phyloP scores from a whole-genome alignment of 2,113 vertebrate species.

The Triplophysa tibetana region DNA sequence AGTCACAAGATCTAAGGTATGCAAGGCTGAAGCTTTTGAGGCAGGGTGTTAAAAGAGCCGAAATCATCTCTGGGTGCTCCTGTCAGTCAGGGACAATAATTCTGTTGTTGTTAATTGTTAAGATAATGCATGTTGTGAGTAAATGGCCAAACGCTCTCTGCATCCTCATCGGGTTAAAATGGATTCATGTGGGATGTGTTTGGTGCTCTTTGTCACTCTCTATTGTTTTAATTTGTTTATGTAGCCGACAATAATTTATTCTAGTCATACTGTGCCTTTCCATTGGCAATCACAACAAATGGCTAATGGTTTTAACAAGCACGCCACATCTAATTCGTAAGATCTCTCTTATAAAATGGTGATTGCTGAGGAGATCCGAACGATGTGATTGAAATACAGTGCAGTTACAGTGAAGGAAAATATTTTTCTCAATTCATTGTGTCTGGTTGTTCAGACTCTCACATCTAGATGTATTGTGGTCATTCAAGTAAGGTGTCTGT shows the following conservation, averaged over 20 bases:
- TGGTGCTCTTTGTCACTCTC: constrained; percentile 8
- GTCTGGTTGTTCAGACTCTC: too few relatives aligned
- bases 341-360: not conserved
- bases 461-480: too few relatives aligned
- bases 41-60: constrained; percentile 41
- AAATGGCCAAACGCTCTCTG: not conserved
- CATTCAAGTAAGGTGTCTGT: too few relatives aligned
- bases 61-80: not conserved
- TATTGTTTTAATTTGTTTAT: constrained; percentile 2
- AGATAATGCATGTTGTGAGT: not conserved
- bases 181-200: not conserved
- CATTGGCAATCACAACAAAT: not conserved
- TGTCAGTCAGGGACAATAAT: constrained; percentile 9
- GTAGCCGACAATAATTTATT: constrained; percentile 19
- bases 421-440: not conserved
- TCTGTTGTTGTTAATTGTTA: constrained; percentile 10
- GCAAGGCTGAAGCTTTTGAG: constrained; percentile 67
- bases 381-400: not conserved
- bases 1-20: constrained; percentile 88
- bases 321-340: constrained; percentile 21
- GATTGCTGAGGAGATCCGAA: not conserved
- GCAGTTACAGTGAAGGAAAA: not conserved
- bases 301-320: constrained; percentile 17
- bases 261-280: constrained; percentile 16
- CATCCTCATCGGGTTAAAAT: not conserved